Percentiles rank a stretch among this genome's conserved stretches.
phyloP scores from a whole-genome alignment of 2,113 vertebrate genomes.

The Cygnus atratus region DNA sequence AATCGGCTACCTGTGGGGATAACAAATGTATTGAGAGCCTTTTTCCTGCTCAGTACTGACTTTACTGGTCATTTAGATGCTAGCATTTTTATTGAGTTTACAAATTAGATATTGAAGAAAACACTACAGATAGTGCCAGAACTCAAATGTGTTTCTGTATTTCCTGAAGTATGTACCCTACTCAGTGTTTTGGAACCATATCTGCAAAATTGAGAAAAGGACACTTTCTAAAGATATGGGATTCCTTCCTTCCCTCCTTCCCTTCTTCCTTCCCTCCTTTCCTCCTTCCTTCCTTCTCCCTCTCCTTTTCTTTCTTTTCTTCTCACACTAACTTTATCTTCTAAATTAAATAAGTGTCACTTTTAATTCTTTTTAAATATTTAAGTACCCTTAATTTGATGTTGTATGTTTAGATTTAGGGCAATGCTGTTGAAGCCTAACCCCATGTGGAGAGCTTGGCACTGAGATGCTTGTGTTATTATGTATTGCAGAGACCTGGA shows the following conservation, averaged over 20 bases:
- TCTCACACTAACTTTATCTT: background rate
- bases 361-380: background rate
- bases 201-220: background rate
- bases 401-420: background rate
- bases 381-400: background rate
- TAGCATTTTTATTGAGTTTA: background rate
- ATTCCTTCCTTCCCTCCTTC: too few species aligned
- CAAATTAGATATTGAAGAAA: background rate
- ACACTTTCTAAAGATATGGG: background rate
- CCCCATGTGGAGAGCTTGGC: background rate
- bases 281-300: background rate
- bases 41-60: background rate
- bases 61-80: background rate
- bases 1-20: background rate
- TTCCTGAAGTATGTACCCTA: background rate
- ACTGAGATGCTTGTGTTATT: background rate
- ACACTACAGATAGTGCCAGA: background rate
- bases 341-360: background rate
- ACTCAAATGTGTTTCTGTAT: background rate
- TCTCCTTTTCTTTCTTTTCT: background rate
- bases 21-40: background rate
- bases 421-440: background rate
- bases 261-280: too few species aligned
- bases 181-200: background rate
- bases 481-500: conserved; percentile 69